These are phyloP conservation scores for Tribolium castaneum DNA, from an alignment of 1,140 invertebrate genomes.

Conservation along the genomic window DNA sequence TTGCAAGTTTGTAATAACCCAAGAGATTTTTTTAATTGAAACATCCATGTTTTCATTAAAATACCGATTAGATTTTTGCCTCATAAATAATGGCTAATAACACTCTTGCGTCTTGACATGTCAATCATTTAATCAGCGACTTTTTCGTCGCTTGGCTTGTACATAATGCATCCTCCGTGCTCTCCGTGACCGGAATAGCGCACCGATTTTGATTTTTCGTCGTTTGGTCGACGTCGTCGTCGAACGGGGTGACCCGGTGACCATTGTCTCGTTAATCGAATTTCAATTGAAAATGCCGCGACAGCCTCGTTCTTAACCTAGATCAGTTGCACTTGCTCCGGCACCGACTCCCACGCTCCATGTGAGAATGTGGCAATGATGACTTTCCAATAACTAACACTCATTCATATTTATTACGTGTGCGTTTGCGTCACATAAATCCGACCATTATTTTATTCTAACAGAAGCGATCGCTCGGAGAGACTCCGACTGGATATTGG, in stretches of 20 bases:
- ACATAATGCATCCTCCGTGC: conserved; percentile 4
- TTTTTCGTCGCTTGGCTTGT: background rate
- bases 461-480: background rate
- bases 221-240: background rate
- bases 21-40: background rate
- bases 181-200: conserved; percentile 7
- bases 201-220: conserved; percentile 30
- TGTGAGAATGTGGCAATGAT: conserved; percentile 41
- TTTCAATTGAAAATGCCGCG: conserved; percentile 1
- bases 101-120: background rate
- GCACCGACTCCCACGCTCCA: conserved; percentile 33
- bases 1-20: background rate
- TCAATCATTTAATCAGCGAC: conserved; percentile 7
- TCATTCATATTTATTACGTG: conserved; percentile 37
- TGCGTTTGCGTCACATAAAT: conserved; percentile 28
- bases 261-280: conserved; percentile 29
- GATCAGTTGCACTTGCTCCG: conserved; percentile 38
- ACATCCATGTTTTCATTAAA: conserved; percentile 4
- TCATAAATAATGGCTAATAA: conserved; percentile 1
- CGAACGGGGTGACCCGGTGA: conserved; percentile 36
- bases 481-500: background rate
- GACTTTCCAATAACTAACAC: conserved; percentile 37
- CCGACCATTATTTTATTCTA: background rate
- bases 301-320: conserved; percentile 36
- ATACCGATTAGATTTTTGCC: conserved; percentile 8